Evolutionary conservation across 2,113 vertebrate genomes (phyloP).

Genomic region (Actinemys pallida): DNA sequence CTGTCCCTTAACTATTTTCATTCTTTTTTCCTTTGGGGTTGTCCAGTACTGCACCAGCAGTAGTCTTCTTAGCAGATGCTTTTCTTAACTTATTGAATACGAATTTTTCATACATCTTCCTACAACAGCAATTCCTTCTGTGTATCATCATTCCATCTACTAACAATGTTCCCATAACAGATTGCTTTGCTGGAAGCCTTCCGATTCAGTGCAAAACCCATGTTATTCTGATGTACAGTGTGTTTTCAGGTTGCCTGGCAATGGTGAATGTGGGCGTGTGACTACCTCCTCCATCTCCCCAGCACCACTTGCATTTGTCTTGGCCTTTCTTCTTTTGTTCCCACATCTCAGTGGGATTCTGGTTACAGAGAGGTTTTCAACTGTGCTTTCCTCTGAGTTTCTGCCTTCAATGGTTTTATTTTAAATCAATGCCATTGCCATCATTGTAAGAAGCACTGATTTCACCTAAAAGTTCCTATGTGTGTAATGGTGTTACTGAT

Average conservation of each 20-base stretch:
- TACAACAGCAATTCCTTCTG: neutral
- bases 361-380: conserved; percentile 39
- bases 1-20: neutral
- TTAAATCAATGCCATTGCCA: neutral
- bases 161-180: conserved; percentile 13
- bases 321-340: conserved; percentile 66
- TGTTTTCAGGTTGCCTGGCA: conserved; percentile 62
- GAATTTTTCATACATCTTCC: neutral
- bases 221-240: neutral
- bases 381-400: neutral
- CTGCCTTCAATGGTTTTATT: neutral
- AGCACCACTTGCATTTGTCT: conserved; percentile 39
- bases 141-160: neutral
- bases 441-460: neutral
- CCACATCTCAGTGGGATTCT: conserved; percentile 49
- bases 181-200: neutral
- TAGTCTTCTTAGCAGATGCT: neutral
- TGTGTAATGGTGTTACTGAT: neutral
- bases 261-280: conserved; percentile 38
- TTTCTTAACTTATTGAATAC: neutral
- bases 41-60: neutral
- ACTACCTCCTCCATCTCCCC: conserved; percentile 51
- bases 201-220: conserved; percentile 29
- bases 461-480: neutral
- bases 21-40: neutral